Evolutionary conservation across 2,797 vertebrate species (phyloP), one percentile per base, ranked within the genome.

Genomic region (Florisuga fusca): DNA sequence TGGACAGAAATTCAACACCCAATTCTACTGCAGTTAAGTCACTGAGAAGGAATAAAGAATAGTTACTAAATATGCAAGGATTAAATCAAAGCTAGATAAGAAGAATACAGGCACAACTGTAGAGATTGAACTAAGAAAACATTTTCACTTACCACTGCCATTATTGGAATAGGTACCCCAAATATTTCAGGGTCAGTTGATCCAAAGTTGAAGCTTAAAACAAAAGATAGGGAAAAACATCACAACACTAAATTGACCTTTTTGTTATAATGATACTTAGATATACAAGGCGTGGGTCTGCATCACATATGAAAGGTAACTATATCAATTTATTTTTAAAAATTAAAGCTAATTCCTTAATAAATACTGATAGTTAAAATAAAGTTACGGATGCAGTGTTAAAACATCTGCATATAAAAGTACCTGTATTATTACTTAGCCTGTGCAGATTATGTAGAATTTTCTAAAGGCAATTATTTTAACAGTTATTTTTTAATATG

Each of bases 161-260:
- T 98, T 95, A 99, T 98, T 91, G 98, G 98, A 97, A 99, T 98
- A 94, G 99, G 93, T 23, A 97, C 97, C 17, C 99, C 99, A 83
- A 99, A 99, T 95, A 99, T 98, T 94, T 98, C 98, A 18, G 98
- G 86, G 96, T 99, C 98, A 72, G 98, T 96, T 68, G 93, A 98
- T 92, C 99, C 99, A 69, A 99, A 99, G 96, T 98, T 95, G 95
- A 98, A 97, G 93, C 99, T 99, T 97, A 82, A 97, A 98, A 94
- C 33, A 96, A 96, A 96, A 12, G 26, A 85, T 77, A 90, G 7
- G 23, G 45, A 87, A 53, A 93, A 84, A 82, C 16, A 59, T 94
- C 68, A 95, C 6, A 75, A 67, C 14, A 80, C 14, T 64, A 77
- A 69, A 91, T 7, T 34, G 4, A 90, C 6, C 4, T 62, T 87